phyloP scores from a whole-genome alignment of 2,113 vertebrate genomes.

The Chinchilla lanigera region DNA sequence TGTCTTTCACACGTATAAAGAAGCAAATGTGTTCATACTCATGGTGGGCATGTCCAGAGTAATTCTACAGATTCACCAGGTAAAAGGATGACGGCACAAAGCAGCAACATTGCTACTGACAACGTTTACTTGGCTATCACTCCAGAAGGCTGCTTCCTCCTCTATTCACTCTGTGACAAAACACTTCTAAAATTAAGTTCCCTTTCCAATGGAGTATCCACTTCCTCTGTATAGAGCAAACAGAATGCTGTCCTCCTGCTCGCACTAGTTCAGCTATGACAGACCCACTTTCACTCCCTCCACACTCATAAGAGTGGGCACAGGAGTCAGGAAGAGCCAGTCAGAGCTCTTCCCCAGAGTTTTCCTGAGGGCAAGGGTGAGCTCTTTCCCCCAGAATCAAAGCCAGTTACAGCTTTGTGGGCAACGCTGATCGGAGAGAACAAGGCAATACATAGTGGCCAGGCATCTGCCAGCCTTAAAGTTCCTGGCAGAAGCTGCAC shows the following conservation, averaged over 20 bases:
- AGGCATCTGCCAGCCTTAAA: not conserved
- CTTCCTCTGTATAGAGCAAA: not conserved
- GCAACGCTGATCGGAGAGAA: not conserved
- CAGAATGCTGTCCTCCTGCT: not conserved
- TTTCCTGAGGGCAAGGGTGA: not conserved
- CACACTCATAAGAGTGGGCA: not conserved
- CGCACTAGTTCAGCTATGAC: not conserved
- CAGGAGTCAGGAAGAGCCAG: not conserved
- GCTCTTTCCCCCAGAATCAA: not conserved
- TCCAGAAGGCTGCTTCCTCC: not conserved
- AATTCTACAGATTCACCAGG: not conserved
- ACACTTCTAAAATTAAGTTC: not conserved
- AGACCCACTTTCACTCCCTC: not conserved
- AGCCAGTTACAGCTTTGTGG: not conserved
- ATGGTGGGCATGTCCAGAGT: not conserved
- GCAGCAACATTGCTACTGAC: not conserved
- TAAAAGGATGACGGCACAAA: not conserved
- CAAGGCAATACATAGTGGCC: not conserved
- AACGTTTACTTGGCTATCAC: too few species aligned
- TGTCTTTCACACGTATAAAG: not conserved
- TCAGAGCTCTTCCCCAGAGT: not conserved
- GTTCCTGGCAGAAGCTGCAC: not conserved
- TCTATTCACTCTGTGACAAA: too few species aligned
- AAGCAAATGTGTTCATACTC: not conserved
- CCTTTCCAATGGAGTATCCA: not conserved